Evolutionary conservation across 2,797 vertebrate genomes (phyloP).

Genomic region (Austrolebias charrua): DNA sequence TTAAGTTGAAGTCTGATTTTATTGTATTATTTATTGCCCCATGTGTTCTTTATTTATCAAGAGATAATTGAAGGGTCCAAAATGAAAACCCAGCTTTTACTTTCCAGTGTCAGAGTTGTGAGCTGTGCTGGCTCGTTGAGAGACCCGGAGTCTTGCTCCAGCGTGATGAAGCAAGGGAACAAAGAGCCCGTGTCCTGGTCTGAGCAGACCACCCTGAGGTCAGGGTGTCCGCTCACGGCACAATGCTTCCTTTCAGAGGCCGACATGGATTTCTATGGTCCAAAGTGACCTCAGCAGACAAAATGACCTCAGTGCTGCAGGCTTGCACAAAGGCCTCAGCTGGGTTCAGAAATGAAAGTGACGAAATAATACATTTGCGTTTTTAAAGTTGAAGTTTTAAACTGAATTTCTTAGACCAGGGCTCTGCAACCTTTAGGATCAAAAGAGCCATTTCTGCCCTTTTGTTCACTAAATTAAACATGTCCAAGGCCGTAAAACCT

Average conservation of each 20-base stretch:
- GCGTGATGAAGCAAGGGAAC: slow-evolving; percentile 77
- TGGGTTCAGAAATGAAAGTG: neutral
- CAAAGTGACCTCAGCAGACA: slow-evolving; percentile 21
- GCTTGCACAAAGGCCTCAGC: neutral
- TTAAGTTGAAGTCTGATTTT: slow-evolving; percentile 52
- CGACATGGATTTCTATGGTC: slow-evolving; percentile 39
- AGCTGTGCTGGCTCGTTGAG: neutral
- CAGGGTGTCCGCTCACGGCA: slow-evolving; percentile 55
- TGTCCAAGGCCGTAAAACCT: too few relatives aligned
- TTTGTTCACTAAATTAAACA: too few relatives aligned
- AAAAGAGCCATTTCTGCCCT: too few relatives aligned
- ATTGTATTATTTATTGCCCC: slow-evolving; percentile 4
- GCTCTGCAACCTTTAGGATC: too few relatives aligned
- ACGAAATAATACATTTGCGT: neutral
- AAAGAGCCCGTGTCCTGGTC: slow-evolving; percentile 84
- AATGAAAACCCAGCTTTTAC: neutral
- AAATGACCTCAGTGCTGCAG: neutral
- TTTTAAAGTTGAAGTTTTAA: too few relatives aligned
- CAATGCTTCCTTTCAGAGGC: slow-evolving; percentile 60
- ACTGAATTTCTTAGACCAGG: too few relatives aligned
- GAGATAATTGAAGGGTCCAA: too few relatives aligned
- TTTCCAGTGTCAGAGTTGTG: neutral
- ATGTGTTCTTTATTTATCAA: neutral
- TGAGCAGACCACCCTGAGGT: slow-evolving; percentile 84
- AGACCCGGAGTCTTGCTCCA: slow-evolving; percentile 17